These are phyloP conservation scores for Acanthacorydalis orientalis DNA, from an alignment of 2,888 invertebrate genomes.

Conservation along the genomic window DNA sequence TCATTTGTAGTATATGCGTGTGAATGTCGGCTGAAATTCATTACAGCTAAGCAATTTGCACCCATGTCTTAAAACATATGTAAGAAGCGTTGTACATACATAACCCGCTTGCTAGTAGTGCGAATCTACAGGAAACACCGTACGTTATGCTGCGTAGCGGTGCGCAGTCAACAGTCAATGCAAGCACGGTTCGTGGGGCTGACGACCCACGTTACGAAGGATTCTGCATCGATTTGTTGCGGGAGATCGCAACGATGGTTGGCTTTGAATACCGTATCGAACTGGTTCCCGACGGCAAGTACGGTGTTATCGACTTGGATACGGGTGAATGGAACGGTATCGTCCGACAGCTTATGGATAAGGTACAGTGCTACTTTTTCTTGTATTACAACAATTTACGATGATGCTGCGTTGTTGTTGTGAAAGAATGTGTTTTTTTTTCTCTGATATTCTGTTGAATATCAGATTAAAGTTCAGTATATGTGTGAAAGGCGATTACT, in stretches of 20 bases:
- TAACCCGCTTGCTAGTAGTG: slow-evolving; percentile 10
- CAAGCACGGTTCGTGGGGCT: not conserved
- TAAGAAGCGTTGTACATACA: too few species aligned
- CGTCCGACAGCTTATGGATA: slow-evolving; percentile 45
- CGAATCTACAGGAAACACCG: slow-evolving; percentile 21
- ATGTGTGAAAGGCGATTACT: not conserved
- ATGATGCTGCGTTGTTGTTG: too few species aligned
- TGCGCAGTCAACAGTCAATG: slow-evolving; percentile 36
- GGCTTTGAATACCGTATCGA: slow-evolving; percentile 51
- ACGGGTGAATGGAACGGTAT: slow-evolving; percentile 62
- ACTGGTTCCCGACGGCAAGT: slow-evolving; percentile 46
- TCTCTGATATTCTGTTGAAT: not conserved
- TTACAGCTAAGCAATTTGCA: too few species aligned
- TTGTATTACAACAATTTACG: too few species aligned
- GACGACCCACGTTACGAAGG: slow-evolving; percentile 44
- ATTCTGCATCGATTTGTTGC: slow-evolving; percentile 54
- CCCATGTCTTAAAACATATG: too few species aligned
- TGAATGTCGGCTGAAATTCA: too few species aligned
- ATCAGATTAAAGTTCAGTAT: not conserved
- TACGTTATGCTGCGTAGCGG: slow-evolving; percentile 25
- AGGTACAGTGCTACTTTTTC: slow-evolving; percentile 24
- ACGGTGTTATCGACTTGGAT: slow-evolving; percentile 55
- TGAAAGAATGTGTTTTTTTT: slow-evolving; percentile 3
- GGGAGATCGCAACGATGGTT: slow-evolving; percentile 42
- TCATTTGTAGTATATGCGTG: too few species aligned